Evolutionary conservation across 2,797 vertebrate genomes (phyloP).

Genomic region (Melanotaenia parkinsoni): DNA sequence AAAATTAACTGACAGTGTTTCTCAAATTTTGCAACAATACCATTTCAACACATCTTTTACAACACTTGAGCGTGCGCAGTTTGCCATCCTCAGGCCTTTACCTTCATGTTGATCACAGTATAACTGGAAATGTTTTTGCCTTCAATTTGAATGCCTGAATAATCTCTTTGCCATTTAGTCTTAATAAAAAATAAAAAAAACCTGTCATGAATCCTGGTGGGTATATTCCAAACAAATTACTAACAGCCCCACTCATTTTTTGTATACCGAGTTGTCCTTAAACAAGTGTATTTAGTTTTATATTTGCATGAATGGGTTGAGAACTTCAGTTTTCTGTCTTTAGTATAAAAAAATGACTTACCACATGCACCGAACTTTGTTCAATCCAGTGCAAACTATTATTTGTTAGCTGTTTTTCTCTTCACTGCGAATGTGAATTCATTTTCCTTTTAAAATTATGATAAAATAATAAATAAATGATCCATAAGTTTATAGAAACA

Average conservation of each 20-base stretch:
- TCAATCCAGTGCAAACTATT: not conserved
- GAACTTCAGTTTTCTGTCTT: no score
- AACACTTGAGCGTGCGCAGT: not conserved
- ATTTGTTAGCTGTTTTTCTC: not conserved
- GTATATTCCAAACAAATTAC: not conserved
- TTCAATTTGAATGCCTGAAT: not conserved
- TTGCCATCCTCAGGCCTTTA: not conserved
- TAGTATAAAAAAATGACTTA: not conserved
- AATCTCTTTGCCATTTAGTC: not conserved
- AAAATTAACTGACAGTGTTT: not conserved
- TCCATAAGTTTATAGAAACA: not conserved
- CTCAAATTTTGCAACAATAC: not conserved
- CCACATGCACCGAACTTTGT: not conserved
- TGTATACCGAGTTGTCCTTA: not conserved
- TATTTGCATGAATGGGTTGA: no score
- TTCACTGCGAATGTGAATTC: not conserved
- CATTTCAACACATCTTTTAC: not conserved
- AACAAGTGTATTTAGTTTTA: not conserved
- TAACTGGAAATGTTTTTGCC: not conserved
- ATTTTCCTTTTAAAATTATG: not conserved
- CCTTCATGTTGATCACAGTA: not conserved
- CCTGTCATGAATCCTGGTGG: not conserved
- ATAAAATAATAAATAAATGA: not conserved
- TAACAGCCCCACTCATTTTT: not conserved
- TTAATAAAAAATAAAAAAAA: not conserved